Percentiles rank a stretch among this genome's conserved stretches.
These are phyloP conservation scores for Brienomyrus longianalis DNA, from an alignment of 2,113 vertebrate species.

Conservation along the genomic window DNA sequence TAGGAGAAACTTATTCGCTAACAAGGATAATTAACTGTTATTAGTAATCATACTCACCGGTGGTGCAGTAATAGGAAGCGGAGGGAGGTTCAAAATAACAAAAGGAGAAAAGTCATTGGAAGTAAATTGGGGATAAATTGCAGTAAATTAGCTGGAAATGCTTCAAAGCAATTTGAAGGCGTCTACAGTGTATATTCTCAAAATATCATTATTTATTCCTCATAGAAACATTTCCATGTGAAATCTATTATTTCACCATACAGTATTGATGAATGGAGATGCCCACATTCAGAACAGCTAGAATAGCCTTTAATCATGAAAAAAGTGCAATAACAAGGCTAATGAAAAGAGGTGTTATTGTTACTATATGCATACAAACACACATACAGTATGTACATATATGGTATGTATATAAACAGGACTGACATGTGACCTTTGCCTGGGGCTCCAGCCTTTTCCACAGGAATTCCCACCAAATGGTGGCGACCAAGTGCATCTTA, in stretches of 20 bases:
- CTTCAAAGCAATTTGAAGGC: slow-evolving; percentile 2
- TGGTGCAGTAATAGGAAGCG: not conserved
- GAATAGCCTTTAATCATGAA: not conserved
- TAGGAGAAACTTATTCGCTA: not conserved
- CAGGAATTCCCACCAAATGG: not conserved
- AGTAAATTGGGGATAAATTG: slow-evolving; percentile 5
- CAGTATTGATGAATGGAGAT: not conserved
- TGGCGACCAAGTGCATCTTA: not conserved
- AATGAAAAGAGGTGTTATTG: not conserved
- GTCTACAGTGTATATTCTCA: not conserved
- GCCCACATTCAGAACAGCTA: not conserved
- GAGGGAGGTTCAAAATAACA: not conserved
- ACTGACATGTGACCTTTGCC: not conserved
- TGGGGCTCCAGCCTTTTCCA: not conserved
- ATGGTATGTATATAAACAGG: not conserved
- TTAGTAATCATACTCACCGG: not conserved
- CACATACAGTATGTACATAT: not conserved
- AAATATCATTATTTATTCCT: not conserved
- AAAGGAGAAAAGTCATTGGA: not conserved
- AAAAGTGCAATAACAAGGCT: not conserved
- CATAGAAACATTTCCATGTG: not conserved
- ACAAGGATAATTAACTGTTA: slow-evolving; percentile 13
- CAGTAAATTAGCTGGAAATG: slow-evolving; percentile 6
- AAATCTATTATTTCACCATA: not conserved
- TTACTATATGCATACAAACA: not conserved